Evolutionary conservation across 2,797 vertebrate genomes (phyloP).

Genomic region (Lates japonicus): DNA sequence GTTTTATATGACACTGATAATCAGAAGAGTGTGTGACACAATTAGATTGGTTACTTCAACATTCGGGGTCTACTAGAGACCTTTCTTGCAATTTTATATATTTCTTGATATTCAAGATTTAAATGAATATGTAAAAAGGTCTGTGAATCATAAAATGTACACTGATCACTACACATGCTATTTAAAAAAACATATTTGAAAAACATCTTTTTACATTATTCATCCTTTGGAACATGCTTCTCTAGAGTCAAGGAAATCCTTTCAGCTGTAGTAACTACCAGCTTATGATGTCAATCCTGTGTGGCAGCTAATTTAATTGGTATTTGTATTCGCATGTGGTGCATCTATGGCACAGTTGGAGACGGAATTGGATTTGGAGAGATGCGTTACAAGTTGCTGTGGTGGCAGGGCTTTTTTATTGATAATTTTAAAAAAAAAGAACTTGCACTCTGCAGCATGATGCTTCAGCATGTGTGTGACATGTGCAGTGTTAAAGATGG

Average conservation of each 20-base stretch:
- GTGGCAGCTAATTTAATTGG: constrained; percentile 1
- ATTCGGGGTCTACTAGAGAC: not conserved
- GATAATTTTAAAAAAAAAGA: not conserved
- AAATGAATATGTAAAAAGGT: not conserved
- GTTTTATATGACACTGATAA: not conserved
- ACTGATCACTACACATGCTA: not conserved
- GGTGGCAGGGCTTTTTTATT: not conserved
- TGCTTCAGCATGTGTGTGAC: not conserved
- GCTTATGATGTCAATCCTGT: not conserved
- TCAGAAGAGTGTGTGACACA: not conserved
- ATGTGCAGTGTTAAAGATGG: not conserved
- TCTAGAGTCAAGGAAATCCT: not conserved
- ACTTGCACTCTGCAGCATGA: not conserved
- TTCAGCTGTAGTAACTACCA: not conserved
- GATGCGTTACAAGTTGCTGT: constrained; percentile 22
- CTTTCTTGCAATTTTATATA: not conserved
- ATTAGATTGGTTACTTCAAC: not conserved
- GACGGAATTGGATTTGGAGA: constrained; percentile 16
- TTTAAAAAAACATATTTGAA: not conserved
- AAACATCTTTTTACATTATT: not conserved
- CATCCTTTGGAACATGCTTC: not conserved
- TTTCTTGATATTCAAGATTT: not conserved
- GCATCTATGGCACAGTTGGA: constrained; percentile 20
- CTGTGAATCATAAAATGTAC: not conserved
- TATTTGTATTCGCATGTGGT: constrained; percentile 18